Percentiles rank a stretch among this genome's conserved stretches.
These are phyloP conservation scores for Lerema accius DNA, from an alignment of 1,140 invertebrate genomes.

Conservation along the genomic window DNA sequence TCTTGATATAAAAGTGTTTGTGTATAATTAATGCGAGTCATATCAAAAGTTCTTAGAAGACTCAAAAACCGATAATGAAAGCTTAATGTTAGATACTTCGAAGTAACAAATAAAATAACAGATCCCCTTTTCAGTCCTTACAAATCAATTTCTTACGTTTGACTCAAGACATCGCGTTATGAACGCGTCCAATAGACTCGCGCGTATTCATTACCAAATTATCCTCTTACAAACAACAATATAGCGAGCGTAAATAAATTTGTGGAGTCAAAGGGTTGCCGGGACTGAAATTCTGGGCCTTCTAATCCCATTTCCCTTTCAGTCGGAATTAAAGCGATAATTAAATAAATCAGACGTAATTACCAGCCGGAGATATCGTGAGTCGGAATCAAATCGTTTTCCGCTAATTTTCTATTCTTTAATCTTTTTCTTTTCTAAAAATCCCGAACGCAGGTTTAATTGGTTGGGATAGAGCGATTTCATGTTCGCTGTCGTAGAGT, in stretches of 20 bases:
- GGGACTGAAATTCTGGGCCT: slow-evolving; percentile 28
- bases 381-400: slow-evolving; percentile 13
- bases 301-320: slow-evolving; percentile 49
- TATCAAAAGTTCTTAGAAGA: too few relatives aligned
- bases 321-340: slow-evolving; percentile 43
- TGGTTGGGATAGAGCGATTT: not conserved
- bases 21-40: too few relatives aligned
- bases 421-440: slow-evolving; percentile 31
- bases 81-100: too few relatives aligned
- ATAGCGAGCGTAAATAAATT: slow-evolving; percentile 36
- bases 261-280: slow-evolving; percentile 29
- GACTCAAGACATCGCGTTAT: too few relatives aligned
- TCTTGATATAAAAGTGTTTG: too few relatives aligned
- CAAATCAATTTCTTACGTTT: too few relatives aligned
- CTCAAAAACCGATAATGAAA: too few relatives aligned
- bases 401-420: slow-evolving; percentile 36
- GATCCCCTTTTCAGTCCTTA: too few relatives aligned
- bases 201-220: not conserved
- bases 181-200: not conserved
- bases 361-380: slow-evolving; percentile 31
- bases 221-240: slow-evolving; percentile 12
- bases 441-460: not conserved
- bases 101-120: too few relatives aligned
- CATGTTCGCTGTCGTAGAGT: too few relatives aligned
- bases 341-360: slow-evolving; percentile 53